Conservation (phyloP, 2,797 vertebrate species). For the Ficedula albicollis region DNA sequence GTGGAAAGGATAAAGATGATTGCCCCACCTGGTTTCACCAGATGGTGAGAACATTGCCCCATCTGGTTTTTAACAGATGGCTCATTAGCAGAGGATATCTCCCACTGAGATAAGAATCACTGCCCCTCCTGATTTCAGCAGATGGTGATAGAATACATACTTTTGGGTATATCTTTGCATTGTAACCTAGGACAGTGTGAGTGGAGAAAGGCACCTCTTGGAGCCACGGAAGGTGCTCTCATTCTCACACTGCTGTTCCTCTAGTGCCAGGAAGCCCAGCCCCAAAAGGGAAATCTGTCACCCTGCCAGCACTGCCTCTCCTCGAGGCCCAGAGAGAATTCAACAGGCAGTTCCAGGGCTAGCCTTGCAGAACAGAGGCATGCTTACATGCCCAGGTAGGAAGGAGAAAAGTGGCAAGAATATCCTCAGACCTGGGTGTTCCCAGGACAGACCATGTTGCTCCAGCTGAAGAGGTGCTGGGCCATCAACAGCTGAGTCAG, state of each 20-base stretch:
- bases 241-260: rapidly evolving
- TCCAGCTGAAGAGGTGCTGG: not conserved
- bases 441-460: not conserved
- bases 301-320: not conserved
- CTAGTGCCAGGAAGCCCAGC: rapidly evolving
- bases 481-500: not conserved
- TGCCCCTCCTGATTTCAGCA: no score
- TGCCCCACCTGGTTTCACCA: no score
- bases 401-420: not conserved
- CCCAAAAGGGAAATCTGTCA: not conserved
- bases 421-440: not conserved
- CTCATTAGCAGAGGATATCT: no score
- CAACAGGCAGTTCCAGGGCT: not conserved
- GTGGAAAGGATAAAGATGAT: no score
- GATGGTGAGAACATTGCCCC: no score
- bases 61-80: no score
- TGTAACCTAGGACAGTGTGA: not conserved
- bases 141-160: no score
- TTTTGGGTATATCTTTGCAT: no score
- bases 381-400: not conserved
- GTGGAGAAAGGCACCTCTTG: not conserved
- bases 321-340: rapidly evolving
- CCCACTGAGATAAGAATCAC: no score
- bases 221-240: not conserved
- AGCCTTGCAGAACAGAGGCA: no score